Evolutionary conservation across 2,797 vertebrate genomes (phyloP), one percentile per base, ranked within the genome.

Genomic region (Oreochromis grahami): DNA sequence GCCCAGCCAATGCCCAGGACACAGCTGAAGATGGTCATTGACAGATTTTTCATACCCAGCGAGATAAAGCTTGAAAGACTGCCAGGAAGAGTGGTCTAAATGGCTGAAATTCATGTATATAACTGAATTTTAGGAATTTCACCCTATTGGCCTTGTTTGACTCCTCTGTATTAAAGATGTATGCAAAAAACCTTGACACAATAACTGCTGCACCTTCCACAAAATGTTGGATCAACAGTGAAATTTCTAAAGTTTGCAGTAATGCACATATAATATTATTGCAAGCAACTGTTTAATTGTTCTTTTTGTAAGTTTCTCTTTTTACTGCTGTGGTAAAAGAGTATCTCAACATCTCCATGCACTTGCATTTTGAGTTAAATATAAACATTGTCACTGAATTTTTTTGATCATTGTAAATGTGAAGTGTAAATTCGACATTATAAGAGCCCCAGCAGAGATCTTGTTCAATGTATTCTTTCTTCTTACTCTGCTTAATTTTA

Each of bases 1-100:
- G 32, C 56, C 32, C 58, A n/a, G 58, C 17, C 58, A 60, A 60
- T 0, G 56, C 0, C 32, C 17, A 60, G 58, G 58, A 63, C 29
- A 60, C 58, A 63, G 8, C 10, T 63, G 58, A 1, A 63, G 58
- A 63, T 63, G 58, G 32, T 36, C 58, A 36, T n/a, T 63, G 32
- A 63, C 32, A 63, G 2, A 63, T 63, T 63, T 36, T 36, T 63
- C 58, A 63, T n/a, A 36, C 0, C 3, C 17, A 63, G 58, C 2
- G 0, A 36, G 58, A 36, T 36, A 36, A 63, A 36, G 32, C 58
- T n/a, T 63, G 0, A 63, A 36, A n/a, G 3, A n/a, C 43, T 45
- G 43, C 43, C 58, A 63, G 58, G 32, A 63, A 0, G 58, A 63
- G 6, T 63, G 7, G 19, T 36, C 58, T 5, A 60, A 58, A 58